Percentiles rank a stretch among this genome's conserved stretches.
Conservation (phyloP, 2,113 vertebrate species). For the Dipodomys stephensi region DNA sequence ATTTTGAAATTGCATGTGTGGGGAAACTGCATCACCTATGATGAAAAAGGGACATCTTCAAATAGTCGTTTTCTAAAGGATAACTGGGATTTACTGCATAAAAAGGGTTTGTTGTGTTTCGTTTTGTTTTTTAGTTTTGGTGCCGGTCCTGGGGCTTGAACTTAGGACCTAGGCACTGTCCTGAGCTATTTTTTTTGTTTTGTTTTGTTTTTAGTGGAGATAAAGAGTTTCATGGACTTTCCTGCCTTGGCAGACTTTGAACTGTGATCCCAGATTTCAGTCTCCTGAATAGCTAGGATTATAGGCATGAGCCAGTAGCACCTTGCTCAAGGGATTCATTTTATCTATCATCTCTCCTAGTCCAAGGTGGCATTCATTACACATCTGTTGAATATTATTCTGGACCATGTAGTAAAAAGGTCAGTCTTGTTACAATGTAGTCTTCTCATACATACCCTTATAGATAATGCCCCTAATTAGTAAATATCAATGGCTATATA, state of each 20-base stretch:
- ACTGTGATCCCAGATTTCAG: too few species aligned
- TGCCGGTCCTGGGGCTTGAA: too few species aligned
- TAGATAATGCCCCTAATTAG: background rate
- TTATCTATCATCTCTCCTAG: background rate
- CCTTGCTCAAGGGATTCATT: background rate
- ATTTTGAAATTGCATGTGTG: slow-evolving; percentile 8
- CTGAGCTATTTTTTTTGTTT: too few species aligned
- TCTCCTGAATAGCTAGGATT: too few species aligned
- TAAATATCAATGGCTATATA: background rate
- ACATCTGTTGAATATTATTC: background rate
- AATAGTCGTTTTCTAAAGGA: background rate
- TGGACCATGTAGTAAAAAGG: background rate
- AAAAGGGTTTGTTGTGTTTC: too few species aligned
- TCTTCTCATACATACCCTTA: background rate
- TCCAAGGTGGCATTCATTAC: slow-evolving; percentile 2
- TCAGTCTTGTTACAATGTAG: background rate
- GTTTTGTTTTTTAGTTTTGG: too few species aligned
- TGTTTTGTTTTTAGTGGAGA: too few species aligned
- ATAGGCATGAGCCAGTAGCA: too few species aligned
- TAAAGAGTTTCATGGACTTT: too few species aligned
- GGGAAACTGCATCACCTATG: background rate
- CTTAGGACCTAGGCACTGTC: too few species aligned
- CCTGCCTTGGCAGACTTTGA: too few species aligned
- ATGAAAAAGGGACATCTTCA: slow-evolving; percentile 8
- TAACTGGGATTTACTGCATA: background rate